A percentile compares a stretch with the other conserved stretches of the same genome.
These are phyloP conservation scores for Drusus annulatus DNA, from an alignment of 1,140 invertebrate genomes.

Conservation along the genomic window DNA sequence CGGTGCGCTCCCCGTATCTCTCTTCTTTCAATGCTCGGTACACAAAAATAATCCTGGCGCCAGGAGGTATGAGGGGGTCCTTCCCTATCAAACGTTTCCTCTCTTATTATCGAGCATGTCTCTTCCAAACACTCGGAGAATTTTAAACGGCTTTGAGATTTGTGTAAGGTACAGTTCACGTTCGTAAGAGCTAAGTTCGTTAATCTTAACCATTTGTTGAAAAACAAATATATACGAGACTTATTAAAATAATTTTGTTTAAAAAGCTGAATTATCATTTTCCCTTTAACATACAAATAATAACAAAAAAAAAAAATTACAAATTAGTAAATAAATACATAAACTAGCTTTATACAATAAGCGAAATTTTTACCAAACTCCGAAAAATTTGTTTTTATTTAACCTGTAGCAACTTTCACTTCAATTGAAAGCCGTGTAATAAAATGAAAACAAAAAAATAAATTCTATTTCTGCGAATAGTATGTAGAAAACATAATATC, in stretches of 20 bases:
- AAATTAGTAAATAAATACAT: too few relatives aligned
- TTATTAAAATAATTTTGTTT: neutral
- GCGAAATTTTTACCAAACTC: too few relatives aligned
- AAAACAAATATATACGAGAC: neutral
- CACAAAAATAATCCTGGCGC: constrained; percentile 24
- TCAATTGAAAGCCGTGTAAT: neutral
- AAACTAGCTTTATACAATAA: too few relatives aligned
- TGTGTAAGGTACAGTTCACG: constrained; percentile 3
- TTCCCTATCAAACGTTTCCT: constrained; percentile 32
- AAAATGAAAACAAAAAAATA: neutral
- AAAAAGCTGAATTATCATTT: too few relatives aligned
- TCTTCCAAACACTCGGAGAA: constrained; percentile 14
- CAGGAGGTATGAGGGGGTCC: constrained; percentile 19
- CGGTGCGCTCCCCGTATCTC: constrained; percentile 22
- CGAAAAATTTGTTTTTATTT: too few relatives aligned
- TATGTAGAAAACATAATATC: constrained; percentile 10
- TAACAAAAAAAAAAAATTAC: too few relatives aligned
- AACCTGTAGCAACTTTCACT: too few relatives aligned
- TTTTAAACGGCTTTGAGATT: constrained; percentile 28
- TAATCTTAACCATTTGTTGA: neutral
- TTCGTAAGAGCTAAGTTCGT: neutral
- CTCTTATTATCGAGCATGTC: constrained; percentile 24
- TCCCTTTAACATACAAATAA: too few relatives aligned
- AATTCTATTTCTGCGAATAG: neutral
- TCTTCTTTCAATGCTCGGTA: constrained; percentile 37